Conservation (phyloP, 2,888 invertebrate species). For the Hymenopus coronatus region DNA sequence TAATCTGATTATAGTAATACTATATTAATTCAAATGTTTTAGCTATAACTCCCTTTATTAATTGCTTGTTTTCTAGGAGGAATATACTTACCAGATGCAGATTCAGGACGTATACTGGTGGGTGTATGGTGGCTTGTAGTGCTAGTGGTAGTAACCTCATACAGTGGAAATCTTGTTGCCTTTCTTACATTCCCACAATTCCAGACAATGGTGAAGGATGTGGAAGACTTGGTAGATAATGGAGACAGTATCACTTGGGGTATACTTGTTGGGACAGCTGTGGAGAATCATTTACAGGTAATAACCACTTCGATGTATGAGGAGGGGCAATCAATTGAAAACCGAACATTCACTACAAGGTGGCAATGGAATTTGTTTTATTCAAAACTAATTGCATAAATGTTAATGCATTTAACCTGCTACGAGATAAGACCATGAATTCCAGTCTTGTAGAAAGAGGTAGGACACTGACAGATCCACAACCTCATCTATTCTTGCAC, state of each 20-base stretch:
- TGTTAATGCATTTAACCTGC: too few relatives aligned
- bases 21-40: neutral
- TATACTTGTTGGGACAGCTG: constrained; percentile 68
- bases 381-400: too few relatives aligned
- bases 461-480: too few relatives aligned
- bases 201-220: constrained; percentile 66
- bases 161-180: constrained; percentile 89
- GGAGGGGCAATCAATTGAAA: too few relatives aligned
- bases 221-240: constrained; percentile 59
- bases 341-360: too few relatives aligned
- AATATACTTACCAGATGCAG: constrained; percentile 78
- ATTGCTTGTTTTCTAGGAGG: constrained; percentile 61
- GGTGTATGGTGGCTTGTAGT: constrained; percentile 93
- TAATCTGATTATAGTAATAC: neutral
- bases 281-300: constrained; percentile 64
- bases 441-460: too few relatives aligned
- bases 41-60: neutral
- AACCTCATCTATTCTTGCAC: too few relatives aligned
- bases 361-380: too few relatives aligned
- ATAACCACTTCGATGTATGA: constrained; percentile 21
- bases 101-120: constrained; percentile 80
- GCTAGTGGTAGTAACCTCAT: constrained; percentile 83
- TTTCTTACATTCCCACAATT: constrained; percentile 88
- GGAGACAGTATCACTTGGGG: constrained; percentile 70
- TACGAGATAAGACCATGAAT: too few relatives aligned